A percentile compares a stretch with the other conserved stretches of the same genome.
phyloP scores from a whole-genome alignment of 2,113 vertebrate genomes.

The Vombatus ursinus region DNA sequence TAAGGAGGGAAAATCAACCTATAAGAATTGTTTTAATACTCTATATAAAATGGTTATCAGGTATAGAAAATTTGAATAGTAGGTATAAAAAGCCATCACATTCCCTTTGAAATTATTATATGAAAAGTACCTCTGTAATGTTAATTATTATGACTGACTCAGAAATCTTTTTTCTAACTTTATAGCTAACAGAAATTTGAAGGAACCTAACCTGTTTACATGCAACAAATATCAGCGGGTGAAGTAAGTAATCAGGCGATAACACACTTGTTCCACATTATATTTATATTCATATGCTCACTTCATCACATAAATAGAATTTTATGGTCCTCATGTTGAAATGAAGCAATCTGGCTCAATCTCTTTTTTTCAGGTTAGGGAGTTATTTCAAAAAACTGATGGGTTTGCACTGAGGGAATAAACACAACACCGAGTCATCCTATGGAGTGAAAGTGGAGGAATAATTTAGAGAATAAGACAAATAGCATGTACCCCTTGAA shows the following conservation, averaged over 20 bases:
- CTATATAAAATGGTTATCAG: background rate
- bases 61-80: slow-evolving; percentile 14
- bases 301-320: slow-evolving; percentile 21
- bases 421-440: background rate
- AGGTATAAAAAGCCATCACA: slow-evolving; percentile 8
- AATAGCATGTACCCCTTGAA: background rate
- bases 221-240: background rate
- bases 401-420: background rate
- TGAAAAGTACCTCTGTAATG: slow-evolving; percentile 16
- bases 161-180: background rate
- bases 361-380: slow-evolving; percentile 21
- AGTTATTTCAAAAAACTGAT: background rate
- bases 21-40: slow-evolving; percentile 45
- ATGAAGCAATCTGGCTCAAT: background rate
- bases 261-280: background rate
- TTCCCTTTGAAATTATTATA: slow-evolving; percentile 38
- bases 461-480: background rate
- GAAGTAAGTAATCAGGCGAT: background rate
- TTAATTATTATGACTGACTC: slow-evolving; percentile 29
- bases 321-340: background rate
- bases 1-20: slow-evolving; percentile 52
- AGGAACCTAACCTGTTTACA: background rate
- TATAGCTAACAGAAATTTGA: background rate
- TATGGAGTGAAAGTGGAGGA: background rate
- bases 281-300: background rate